Evolutionary conservation across 2,888 invertebrate genomes (phyloP), one percentile per base, ranked within the genome.

Genomic region (Nomada lathburiana): DNA sequence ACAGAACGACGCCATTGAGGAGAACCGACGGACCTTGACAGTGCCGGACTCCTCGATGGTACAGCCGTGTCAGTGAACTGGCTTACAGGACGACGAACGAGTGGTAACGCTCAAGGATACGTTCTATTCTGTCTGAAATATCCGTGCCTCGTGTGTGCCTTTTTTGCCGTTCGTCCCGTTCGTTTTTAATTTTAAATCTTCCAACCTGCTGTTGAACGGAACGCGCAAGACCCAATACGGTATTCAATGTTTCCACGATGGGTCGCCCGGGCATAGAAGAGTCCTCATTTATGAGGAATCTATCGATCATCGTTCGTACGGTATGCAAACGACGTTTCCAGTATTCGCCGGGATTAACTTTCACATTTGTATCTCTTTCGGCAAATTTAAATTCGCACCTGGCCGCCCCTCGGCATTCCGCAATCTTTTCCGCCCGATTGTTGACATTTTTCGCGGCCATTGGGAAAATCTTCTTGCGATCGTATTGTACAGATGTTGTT

Each of bases 1-100:
- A 89, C 87, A 89, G 89, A 79, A 67, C 85, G 86, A 89, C 89
- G 89, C 89, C 90, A 91, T 91, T 88, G 88, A 89, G 76, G 79
- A 89, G 90, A 92, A 91, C 89, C 86, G 89, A 87, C 90, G 91
- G 92, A 92, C 92, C 92, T 92, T 92, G 92, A 91, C 89, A 90
- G 89, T 89, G 90, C 81, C 65, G 83, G 88, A 85, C 84, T 84
- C 81, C 75, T 82, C 84, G 89, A 85, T 88, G 88, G 82, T 85
- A 77, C 64, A 72, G 62, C 80, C 87, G 82, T 91, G 92, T 91
- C 92, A 92, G 90, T 92, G 92, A 92, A 92, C 92, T 88, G 86
- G 75, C 75, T 60, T 70, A 47, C 82, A 82, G 86, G 83, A 88
- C 88, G 83, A 83, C 81, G 83, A 74, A 83, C 82, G 86, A 80